Conservation (phyloP, 2,113 vertebrate species). For the Seriola dumerili region DNA sequence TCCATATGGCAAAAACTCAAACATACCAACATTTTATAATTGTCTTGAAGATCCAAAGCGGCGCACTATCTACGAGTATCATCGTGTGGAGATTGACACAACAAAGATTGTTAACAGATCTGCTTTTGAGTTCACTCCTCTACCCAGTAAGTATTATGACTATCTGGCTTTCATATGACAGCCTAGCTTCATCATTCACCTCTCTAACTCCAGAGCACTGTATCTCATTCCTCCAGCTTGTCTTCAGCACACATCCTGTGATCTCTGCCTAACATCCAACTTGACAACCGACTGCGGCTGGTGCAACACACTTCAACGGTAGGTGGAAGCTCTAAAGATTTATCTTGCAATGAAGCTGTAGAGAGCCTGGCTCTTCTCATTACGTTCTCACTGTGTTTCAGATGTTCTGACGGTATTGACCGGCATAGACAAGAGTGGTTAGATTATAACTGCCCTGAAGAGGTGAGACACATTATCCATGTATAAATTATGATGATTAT, state of each 20-base stretch:
- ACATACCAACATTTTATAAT: constrained; percentile 3
- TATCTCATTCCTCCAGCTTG: constrained; percentile 85
- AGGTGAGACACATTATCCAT: constrained; percentile 82
- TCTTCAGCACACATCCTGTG: constrained; percentile 91
- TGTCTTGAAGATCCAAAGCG: constrained; percentile 83
- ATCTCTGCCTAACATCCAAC: constrained; percentile 87
- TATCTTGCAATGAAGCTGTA: not conserved
- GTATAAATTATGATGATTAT: not conserved
- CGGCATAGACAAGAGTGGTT: constrained; percentile 94
- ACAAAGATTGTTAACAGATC: constrained; percentile 86
- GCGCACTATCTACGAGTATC: constrained; percentile 94
- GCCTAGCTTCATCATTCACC: not conserved
- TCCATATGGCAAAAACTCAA: too few relatives aligned
- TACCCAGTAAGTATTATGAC: constrained; percentile 90
- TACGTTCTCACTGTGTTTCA: constrained; percentile 70
- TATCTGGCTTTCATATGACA: not conserved
- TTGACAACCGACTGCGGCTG: constrained; percentile 91
- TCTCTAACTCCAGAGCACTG: not conserved
- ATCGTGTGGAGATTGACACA: constrained; percentile 92
- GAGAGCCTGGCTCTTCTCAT: not conserved
- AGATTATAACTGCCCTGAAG: constrained; percentile 89
- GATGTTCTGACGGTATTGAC: constrained; percentile 95
- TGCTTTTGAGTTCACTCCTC: constrained; percentile 91
- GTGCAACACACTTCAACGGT: constrained; percentile 97
- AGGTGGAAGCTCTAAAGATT: not conserved